Evolutionary conservation across 2,113 vertebrate genomes (phyloP).

Genomic region (Macrotis lagotis): DNA sequence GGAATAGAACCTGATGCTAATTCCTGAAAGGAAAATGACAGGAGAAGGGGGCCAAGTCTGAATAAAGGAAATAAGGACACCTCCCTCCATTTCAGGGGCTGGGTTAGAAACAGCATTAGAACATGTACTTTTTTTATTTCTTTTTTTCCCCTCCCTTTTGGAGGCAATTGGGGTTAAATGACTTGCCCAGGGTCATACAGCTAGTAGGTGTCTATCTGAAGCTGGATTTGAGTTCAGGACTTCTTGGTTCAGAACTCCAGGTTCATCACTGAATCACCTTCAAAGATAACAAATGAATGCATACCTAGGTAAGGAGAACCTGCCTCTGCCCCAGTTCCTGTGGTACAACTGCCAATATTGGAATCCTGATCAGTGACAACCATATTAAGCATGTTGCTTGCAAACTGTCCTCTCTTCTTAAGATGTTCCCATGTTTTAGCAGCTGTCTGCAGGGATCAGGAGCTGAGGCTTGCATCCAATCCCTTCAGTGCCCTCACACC

Average conservation of each 20-base stretch:
- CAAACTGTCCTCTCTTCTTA: not conserved
- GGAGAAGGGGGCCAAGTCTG: no score
- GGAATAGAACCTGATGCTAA: no score
- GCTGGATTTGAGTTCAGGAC: not conserved
- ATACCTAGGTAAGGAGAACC: not conserved
- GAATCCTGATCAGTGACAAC: not conserved
- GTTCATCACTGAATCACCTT: not conserved
- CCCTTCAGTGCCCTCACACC: not conserved
- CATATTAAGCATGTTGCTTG: not conserved
- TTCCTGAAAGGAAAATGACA: no score
- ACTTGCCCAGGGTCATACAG: not conserved
- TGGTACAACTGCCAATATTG: not conserved
- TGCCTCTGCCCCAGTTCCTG: not conserved
- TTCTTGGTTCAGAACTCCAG: not conserved
- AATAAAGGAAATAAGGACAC: no score
- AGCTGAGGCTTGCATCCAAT: not conserved
- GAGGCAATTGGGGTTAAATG: not conserved
- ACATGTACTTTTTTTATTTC: no score
- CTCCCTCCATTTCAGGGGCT: no score
- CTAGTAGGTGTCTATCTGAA: not conserved
- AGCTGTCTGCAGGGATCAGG: conserved; percentile 56
- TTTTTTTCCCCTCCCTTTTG: no score
- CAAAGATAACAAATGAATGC: not conserved
- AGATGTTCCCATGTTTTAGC: not conserved
- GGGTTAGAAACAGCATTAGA: no score